Base-by-base conservation (phyloP, 2,888 invertebrate species). In the Drosophila prostipennis region DNA sequence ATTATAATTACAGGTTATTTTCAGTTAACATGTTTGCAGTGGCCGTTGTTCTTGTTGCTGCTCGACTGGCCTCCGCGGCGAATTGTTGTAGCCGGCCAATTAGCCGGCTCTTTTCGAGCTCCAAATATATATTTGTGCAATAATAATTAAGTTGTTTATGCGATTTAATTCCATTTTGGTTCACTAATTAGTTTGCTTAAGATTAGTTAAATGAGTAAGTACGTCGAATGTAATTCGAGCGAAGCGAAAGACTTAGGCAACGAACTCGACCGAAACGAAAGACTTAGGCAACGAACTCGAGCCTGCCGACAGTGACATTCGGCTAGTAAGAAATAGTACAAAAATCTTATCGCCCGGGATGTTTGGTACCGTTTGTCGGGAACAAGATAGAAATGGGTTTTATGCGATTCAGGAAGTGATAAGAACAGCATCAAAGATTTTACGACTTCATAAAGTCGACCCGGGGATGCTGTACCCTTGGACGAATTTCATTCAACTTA, bases 1-100 rank as follows among this genome's bases (percentile, higher is more conserved):
- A 83, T 86, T 79, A 87, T 87, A 86, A 87, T 86, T 86, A 86
- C 85, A 74, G 76, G 78, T 79, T 81, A 84, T 80, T 81, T 78
- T 80, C 79, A 83, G 81, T 86, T 83, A 83, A 86, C 78, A 75
- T 78, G 64, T 68, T 71, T 68, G 61, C 51, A 40, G 40, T 45
- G 37, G 58, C 42, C 42, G 57, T 43, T 69, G 46, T 32, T 64
- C 53, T 39, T 63, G 39, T 59, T 69, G 42, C 52, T 68, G 71
- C 37, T 56, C 60, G 52, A 58, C 74, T 81, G 72, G 67, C 82
- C 68, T 61, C 67, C 72, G 63, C 60, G 65, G 63, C 48, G 68
- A 74, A 72, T 52, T 56, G 52, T 63, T 67, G 63, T 69, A 52
- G 67, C 55, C 13, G 40, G 40, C 51, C 78, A 85, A 85, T 85